Evolutionary conservation across 2,888 invertebrate species (phyloP), one percentile per base, ranked within the genome.

Genomic region (Helobdella robusta): DNA sequence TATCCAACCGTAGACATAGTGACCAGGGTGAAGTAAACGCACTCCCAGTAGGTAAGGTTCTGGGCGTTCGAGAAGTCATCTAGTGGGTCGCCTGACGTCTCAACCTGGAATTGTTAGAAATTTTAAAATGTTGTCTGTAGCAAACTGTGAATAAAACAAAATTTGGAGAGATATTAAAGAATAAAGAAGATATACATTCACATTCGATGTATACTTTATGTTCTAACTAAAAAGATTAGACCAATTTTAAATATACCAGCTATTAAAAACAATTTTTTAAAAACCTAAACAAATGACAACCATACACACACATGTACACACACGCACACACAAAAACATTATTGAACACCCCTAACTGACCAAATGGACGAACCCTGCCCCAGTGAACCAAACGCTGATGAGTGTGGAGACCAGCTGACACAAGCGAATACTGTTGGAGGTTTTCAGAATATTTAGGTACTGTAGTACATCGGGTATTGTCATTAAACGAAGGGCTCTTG

Each of bases 381-480:
- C 95, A 75, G 97, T 97, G 81, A 99, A 86, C 93, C 98, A 98
- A 78, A 98, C 93, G 76, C 95, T 95, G 85, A 98, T 92, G 86
- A 98, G 97, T 84, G 95, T 94, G 83, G 97, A 97, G 82, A 97
- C 91, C 84, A 99, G 87, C 86, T 98, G 97, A 83, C 97, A 94
- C 84, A 99, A 87, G 81, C 97, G 20, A 84, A 99, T 99, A 82
- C 95, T 94, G 84, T 94, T 95, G 84, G 95, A 97, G 84, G 98
- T 98, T 85, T 98, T 97, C 83, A 99, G 86, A 84, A 99, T 92
- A 85, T 98, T 98, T 84, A 99, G 88, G 87, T 98, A 99, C 86
- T 98, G 98, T 83, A 99, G 87, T 85, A 99, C 98, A 85, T 99
- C 98, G 97, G 98, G 98, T 84, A 99, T 95, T 82, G 97, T 97